A percentile compares a stretch with the other conserved stretches of the same genome.
Conservation (phyloP, 2,888 invertebrate genomes). For the Melipona bicolor region DNA sequence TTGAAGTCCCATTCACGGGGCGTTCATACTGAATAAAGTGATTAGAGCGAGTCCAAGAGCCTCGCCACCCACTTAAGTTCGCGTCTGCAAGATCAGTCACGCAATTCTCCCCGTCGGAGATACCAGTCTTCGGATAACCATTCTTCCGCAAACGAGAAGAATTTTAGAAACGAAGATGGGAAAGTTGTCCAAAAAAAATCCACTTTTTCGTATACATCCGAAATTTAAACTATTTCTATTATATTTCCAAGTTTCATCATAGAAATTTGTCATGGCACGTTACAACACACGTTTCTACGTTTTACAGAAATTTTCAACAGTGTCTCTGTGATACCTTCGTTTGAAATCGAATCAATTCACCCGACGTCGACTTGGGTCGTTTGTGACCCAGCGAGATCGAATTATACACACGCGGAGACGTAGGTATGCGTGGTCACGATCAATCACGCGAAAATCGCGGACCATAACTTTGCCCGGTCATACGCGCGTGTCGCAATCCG, state of each 20-base stretch:
- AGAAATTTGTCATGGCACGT: too few relatives aligned
- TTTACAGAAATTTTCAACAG: too few relatives aligned
- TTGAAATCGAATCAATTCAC: constrained; percentile 62
- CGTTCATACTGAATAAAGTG: constrained; percentile 24
- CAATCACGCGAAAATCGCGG: constrained; percentile 54
- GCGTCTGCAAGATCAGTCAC: constrained; percentile 11
- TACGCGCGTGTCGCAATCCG: constrained; percentile 46
- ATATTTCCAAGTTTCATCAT: too few relatives aligned
- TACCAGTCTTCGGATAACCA: neutral
- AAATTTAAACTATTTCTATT: too few relatives aligned
- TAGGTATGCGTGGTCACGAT: constrained; percentile 18
- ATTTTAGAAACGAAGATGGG: neutral
- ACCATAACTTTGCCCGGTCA: constrained; percentile 71
- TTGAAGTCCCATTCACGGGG: constrained; percentile 23
- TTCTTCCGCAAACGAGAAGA: too few relatives aligned
- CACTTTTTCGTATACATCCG: too few relatives aligned
- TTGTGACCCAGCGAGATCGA: constrained; percentile 65
- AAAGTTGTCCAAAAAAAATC: neutral
- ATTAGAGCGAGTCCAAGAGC: constrained; percentile 17
- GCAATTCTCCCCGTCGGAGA: constrained; percentile 15
- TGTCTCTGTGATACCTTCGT: constrained; percentile 6
- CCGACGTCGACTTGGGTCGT: constrained; percentile 65
- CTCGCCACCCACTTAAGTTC: constrained; percentile 30
- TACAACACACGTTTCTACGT: too few relatives aligned
- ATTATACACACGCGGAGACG: constrained; percentile 53